Evolutionary conservation across 2,113 vertebrate genomes (phyloP).

Genomic region (Thryonomys swinderianus): DNA sequence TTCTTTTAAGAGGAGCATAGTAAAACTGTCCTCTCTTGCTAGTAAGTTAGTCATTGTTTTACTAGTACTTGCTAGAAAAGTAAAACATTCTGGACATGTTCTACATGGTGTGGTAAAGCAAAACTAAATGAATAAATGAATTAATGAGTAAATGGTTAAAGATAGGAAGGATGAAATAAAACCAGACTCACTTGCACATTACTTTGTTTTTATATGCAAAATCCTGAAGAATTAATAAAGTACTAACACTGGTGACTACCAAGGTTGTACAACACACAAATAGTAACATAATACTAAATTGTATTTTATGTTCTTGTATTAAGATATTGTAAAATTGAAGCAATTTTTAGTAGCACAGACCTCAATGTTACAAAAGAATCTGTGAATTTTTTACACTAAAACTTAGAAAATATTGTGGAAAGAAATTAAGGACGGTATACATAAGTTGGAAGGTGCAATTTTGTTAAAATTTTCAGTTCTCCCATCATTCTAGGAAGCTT

Average conservation of each 20-base stretch:
- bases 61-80: neutral
- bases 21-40: neutral
- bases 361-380: neutral
- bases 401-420: neutral
- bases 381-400: neutral
- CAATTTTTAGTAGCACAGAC: neutral
- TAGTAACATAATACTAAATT: neutral
- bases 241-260: neutral
- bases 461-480: neutral
- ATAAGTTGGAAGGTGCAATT: neutral
- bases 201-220: neutral
- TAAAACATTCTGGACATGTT: neutral
- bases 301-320: neutral
- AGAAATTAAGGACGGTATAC: neutral
- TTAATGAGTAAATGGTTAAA: neutral
- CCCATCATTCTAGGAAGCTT: neutral
- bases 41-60: neutral
- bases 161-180: neutral
- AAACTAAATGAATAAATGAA: neutral
- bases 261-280: neutral
- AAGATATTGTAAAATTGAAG: neutral
- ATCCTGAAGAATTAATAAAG: neutral
- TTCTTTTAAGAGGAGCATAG: neutral
- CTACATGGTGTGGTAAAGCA: neutral
- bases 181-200: neutral